phyloP scores from a whole-genome alignment of 2,113 vertebrate species.

The Hyperoodon ampullatus region DNA sequence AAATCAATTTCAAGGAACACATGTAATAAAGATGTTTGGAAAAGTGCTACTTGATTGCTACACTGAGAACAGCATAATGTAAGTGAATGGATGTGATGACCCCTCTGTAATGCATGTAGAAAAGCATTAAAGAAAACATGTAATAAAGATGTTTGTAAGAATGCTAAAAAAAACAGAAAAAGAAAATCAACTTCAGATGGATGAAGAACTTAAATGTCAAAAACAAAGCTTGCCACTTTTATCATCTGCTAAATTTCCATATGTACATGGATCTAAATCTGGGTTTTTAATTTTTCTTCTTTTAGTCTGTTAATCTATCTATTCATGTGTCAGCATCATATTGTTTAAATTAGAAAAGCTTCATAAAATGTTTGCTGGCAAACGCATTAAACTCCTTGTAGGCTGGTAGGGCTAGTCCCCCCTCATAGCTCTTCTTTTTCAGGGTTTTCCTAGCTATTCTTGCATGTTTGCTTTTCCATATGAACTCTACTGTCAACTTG shows the following conservation, averaged over 20 bases:
- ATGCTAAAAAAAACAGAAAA: neutral
- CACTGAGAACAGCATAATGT: neutral
- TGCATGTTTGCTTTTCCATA: neutral
- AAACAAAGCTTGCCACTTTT: slow-evolving; percentile 23
- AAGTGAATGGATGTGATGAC: neutral
- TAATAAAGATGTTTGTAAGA: neutral
- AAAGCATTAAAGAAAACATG: neutral
- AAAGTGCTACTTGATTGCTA: neutral
- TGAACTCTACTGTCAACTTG: neutral
- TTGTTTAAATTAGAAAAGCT: slow-evolving; percentile 24
- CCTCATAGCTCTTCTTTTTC: neutral
- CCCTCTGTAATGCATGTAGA: neutral
- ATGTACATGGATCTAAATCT: neutral
- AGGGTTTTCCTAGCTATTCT: neutral
- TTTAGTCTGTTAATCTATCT: slow-evolving; percentile 25
- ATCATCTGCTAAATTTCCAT: neutral
- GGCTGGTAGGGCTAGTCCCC: neutral
- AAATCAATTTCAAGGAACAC: slow-evolving; percentile 37
- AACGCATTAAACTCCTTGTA: neutral
- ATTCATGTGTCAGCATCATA: slow-evolving; percentile 33
- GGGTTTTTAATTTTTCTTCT: slow-evolving; percentile 18
- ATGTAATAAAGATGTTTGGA: neutral
- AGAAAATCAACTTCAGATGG: slow-evolving; percentile 19
- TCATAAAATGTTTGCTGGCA: neutral
- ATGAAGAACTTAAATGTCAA: slow-evolving; percentile 29